Base-by-base conservation (phyloP, 2,888 invertebrate species). In the Aporophyla lueneburgensis region DNA sequence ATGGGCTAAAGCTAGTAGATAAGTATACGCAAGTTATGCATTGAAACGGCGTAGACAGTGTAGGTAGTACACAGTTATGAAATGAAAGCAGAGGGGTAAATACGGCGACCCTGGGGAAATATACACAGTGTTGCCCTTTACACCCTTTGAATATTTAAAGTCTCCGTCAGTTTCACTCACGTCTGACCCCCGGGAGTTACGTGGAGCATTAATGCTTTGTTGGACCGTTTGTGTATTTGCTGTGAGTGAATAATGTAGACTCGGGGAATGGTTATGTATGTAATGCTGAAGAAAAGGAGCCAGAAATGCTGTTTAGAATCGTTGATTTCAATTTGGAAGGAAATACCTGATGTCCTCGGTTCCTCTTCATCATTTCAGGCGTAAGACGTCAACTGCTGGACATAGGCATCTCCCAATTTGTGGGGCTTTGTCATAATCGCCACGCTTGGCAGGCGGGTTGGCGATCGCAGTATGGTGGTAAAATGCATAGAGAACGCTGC, bases 141-240 rank as follows among this genome's bases (percentile, higher is more conserved):
- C 93, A 95, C 96, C 93, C 95, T 93, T 93, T 96, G 94, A 96
- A 96, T 96, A 96, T 96, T 96, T 96, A 94, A 96, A 93, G 87
- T 91, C 89, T 90, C 87, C 78, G 92, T 89, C 90, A 89, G 90
- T 90, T 91, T 92, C 90, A 91, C 89, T 91, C 89, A 89, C 89
- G 86, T 70, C 58, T 87, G 86, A 87, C 89, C 86, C 86, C 46
- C 58, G 87, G 87, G 88, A 86, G 63, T 72, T 43, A 75, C 78
- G 78, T 74, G 71, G 72, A 77, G 79, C 78, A 81, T 84, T 81
- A 76, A 54, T 76, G 70, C 68, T 75, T 86, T 83, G 84, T 87
- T 72, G 14, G 27, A 77, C 61, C 53, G 56, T 59, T 85, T 83
- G 71, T 74, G 73, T 77, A 51, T 65, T 78, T 71, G 21, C 68